Percentiles rank a stretch among this genome's conserved stretches.
phyloP scores from a whole-genome alignment of 2,113 vertebrate genomes.

The Boulengerochromis microlepis region DNA sequence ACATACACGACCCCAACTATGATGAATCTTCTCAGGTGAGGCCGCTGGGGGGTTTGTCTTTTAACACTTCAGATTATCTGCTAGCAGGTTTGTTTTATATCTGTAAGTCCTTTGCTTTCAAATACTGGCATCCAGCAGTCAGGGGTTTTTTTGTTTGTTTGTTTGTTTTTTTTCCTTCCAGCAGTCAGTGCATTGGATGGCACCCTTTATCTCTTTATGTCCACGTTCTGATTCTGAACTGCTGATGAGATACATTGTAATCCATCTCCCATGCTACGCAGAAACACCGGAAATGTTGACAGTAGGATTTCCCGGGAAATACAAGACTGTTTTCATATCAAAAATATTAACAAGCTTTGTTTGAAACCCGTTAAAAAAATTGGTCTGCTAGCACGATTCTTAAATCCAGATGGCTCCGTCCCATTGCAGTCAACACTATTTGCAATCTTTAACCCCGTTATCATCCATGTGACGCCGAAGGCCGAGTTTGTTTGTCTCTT shows the following conservation, averaged over 20 bases:
- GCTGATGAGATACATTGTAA: background rate
- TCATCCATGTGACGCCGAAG: background rate
- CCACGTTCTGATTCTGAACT: slow-evolving; percentile 12
- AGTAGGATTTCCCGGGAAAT: background rate
- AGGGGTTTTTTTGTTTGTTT: background rate
- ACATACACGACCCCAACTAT: slow-evolving; percentile 80
- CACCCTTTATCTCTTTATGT: background rate
- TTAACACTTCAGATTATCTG: background rate
- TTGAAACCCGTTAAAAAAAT: background rate
- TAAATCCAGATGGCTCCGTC: slow-evolving; percentile 38
- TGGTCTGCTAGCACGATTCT: background rate
- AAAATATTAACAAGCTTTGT: background rate
- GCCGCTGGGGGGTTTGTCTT: background rate
- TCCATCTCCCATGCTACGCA: background rate
- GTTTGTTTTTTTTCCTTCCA: background rate
- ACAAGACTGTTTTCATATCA: background rate
- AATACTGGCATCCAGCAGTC: background rate
- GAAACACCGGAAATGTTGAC: background rate
- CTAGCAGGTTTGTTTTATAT: background rate
- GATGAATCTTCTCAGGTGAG: slow-evolving; percentile 81
- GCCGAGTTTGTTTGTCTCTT: background rate
- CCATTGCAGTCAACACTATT: slow-evolving; percentile 4
- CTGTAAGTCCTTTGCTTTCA: background rate
- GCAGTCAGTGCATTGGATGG: background rate
- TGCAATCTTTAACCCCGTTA: slow-evolving; percentile 47